Conservation (phyloP, 2,113 vertebrate genomes). For the Taurulus bubalis region DNA sequence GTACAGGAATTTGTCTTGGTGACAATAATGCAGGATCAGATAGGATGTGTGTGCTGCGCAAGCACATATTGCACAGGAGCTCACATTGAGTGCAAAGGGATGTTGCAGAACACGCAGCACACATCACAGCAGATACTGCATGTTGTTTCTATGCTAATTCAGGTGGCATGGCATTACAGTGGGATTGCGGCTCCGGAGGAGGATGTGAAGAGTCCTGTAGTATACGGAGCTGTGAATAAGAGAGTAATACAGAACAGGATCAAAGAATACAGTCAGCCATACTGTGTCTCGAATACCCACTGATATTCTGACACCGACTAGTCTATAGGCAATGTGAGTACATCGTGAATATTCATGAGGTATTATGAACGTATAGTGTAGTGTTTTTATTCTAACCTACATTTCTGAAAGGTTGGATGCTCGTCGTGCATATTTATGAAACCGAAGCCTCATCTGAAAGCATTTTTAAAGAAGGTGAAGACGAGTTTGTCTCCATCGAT, state of each 20-base stretch:
- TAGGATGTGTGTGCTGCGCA: conserved; percentile 41
- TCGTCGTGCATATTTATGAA: conserved; percentile 53
- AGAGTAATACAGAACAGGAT: conserved; percentile 43
- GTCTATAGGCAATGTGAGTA: conserved; percentile 35
- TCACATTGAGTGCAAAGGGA: conserved; percentile 13
- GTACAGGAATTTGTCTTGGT: conserved; percentile 44
- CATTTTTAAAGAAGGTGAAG: conserved; percentile 25
- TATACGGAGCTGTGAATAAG: conserved; percentile 35
- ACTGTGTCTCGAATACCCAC: conserved; percentile 32
- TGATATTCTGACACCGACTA: conserved; percentile 29
- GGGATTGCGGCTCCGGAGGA: conserved; percentile 43
- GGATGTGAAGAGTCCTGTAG: conserved; percentile 51
- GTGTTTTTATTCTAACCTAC: conserved; percentile 56
- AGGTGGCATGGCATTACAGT: conserved; percentile 46
- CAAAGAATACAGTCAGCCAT: conserved; percentile 34
- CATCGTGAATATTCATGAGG: conserved; percentile 55
- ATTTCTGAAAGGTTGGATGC: conserved; percentile 45
- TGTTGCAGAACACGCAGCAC: background rate
- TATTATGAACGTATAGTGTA: conserved; percentile 43
- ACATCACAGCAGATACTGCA: conserved; percentile 43
- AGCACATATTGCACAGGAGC: conserved; percentile 31
- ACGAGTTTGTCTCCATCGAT: conserved; percentile 32
- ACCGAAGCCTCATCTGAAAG: conserved; percentile 11
- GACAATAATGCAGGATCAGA: conserved; percentile 39
- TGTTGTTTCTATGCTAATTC: conserved; percentile 69